These are phyloP conservation scores for Teleiodes luculella DNA, from an alignment of 2,888 invertebrate genomes.

Conservation along the genomic window DNA sequence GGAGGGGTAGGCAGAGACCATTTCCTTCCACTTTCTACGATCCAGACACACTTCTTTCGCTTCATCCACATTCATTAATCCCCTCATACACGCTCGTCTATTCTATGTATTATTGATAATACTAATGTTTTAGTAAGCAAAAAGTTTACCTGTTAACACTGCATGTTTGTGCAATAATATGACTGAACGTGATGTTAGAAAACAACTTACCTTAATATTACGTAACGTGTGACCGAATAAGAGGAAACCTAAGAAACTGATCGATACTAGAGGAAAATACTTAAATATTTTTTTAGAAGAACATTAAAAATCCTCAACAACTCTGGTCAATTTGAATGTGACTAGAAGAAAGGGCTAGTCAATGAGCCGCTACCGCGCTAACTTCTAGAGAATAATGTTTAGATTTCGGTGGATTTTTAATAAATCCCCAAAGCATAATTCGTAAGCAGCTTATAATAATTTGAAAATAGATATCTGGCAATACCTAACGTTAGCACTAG, in stretches of 20 bases:
- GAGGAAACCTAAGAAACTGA: neutral
- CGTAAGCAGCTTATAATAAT: neutral
- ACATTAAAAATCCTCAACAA: too few relatives aligned
- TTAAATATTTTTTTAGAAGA: too few relatives aligned
- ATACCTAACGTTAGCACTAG: neutral
- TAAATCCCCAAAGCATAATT: neutral
- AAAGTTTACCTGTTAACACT: neutral
- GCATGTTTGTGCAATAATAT: neutral
- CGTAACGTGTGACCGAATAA: neutral
- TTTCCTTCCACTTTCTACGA: too few relatives aligned
- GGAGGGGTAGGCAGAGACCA: too few relatives aligned
- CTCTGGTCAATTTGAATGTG: too few relatives aligned
- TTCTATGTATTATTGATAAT: too few relatives aligned
- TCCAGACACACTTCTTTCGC: too few relatives aligned
- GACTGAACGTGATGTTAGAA: neutral
- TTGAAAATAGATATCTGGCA: neutral
- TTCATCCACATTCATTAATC: too few relatives aligned
- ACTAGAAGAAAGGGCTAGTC: too few relatives aligned
- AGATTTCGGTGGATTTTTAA: neutral
- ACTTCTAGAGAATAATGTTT: neutral
- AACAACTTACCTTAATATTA: neutral
- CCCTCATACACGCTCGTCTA: too few relatives aligned
- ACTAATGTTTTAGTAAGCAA: too few relatives aligned
- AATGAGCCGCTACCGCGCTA: too few relatives aligned
- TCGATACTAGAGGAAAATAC: neutral